Evolutionary conservation across 2,113 vertebrate species (phyloP).

Genomic region (Proterorhinus semilunaris): DNA sequence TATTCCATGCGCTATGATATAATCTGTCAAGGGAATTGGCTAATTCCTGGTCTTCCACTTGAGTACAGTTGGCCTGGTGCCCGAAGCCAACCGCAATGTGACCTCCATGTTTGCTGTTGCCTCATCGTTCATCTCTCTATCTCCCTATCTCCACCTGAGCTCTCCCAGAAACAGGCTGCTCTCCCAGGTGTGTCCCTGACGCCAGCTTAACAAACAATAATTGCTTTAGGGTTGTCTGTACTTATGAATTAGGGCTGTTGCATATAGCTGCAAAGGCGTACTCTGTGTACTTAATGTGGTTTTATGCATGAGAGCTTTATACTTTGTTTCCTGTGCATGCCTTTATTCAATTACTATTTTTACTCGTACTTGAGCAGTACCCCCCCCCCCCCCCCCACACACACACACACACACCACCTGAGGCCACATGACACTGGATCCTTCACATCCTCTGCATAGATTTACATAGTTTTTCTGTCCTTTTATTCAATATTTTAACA

Average conservation of each 20-base stretch:
- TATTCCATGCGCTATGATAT: constrained; percentile 53
- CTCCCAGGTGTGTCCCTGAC: constrained; percentile 42
- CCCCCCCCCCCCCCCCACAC: no score
- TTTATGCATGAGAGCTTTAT: no score
- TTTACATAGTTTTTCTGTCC: constrained; percentile 34
- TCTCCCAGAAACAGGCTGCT: constrained; percentile 15
- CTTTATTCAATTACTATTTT: no score
- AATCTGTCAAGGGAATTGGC: constrained; percentile 16
- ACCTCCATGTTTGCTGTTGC: constrained; percentile 29
- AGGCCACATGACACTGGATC: neutral
- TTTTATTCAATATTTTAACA: constrained; percentile 67
- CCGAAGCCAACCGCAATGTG: constrained; percentile 19
- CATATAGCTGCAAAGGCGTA: no score
- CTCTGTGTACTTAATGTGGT: no score
- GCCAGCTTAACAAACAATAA: constrained; percentile 16
- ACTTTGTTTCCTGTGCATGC: no score
- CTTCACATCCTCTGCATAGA: constrained; percentile 14
- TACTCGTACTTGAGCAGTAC: no score
- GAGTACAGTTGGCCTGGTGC: constrained; percentile 47
- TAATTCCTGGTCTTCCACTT: constrained; percentile 50
- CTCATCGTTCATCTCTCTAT: constrained; percentile 4
- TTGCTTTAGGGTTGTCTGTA: no score
- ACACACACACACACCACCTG: neutral
- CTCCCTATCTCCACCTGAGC: constrained; percentile 57
- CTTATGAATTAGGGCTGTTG: no score